A percentile compares a stretch with the other conserved stretches of the same genome.
Conservation (phyloP, 2,797 vertebrate genomes). For the Enteromius radiatus region DNA sequence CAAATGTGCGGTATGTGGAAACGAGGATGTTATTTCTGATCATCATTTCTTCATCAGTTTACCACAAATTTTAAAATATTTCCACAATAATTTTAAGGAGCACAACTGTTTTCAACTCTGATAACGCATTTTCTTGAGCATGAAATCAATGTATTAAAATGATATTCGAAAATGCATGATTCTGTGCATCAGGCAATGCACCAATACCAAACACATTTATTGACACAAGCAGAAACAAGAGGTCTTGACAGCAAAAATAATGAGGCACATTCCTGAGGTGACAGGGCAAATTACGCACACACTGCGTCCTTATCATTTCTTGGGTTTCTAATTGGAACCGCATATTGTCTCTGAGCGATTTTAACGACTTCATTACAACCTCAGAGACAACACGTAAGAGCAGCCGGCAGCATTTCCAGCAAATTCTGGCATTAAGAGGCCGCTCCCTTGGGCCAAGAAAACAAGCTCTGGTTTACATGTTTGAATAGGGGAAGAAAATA, state of each 20-base stretch:
- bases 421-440: constrained; percentile 56
- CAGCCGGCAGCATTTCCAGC: constrained; percentile 66
- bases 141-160: neutral
- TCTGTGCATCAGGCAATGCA: constrained; percentile 22
- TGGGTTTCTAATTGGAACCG: constrained; percentile 71
- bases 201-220: constrained; percentile 38
- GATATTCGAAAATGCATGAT: neutral
- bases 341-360: constrained; percentile 68
- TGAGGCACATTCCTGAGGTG: constrained; percentile 53
- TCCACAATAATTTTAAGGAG: neutral
- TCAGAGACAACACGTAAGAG: constrained; percentile 73
- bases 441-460: constrained; percentile 57
- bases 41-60: neutral
- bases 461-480: constrained; percentile 60
- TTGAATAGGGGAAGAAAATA: constrained; percentile 65
- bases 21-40: constrained; percentile 24
- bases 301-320: constrained; percentile 65
- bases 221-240: constrained; percentile 54
- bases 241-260: constrained; percentile 41
- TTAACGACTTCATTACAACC: constrained; percentile 79
- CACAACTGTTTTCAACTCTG: neutral
- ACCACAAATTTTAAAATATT: neutral
- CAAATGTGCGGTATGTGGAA: constrained; percentile 42
- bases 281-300: constrained; percentile 70
- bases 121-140: neutral